Base-by-base conservation (phyloP, 2,797 vertebrate species). In the Tenualosa thibaudeaui region DNA sequence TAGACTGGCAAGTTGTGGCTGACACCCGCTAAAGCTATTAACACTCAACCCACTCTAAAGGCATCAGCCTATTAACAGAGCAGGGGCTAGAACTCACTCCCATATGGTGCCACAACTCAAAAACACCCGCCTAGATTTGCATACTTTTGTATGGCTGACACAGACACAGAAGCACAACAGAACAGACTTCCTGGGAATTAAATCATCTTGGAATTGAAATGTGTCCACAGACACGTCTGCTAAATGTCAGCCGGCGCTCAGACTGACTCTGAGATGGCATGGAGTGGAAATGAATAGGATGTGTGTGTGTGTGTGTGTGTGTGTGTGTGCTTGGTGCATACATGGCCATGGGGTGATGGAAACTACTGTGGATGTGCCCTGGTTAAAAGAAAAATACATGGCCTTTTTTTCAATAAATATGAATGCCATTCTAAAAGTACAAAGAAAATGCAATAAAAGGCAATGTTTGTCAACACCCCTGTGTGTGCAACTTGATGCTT, bases 1-100 rank as follows among this genome's bases (percentile, higher is more conserved):
- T 26, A 62, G 82, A 58, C 40, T 65, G 60, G 68, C 82, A 46
- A 62, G 40, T 62, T 62, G 82, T 83, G 56, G 22, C n/a, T 83
- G 60, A 49, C 56, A 62, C 40, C 60, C n/a, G 46, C 58, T 24
- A 83, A 49, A 62, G 40, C 82, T 68, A 83, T 83, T 58, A 83
- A 83, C 37, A 24, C 51, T 53, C 58, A 46, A 46, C 58, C 58
- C 58, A 62, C 58, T 62, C 58, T 12, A 53, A 53, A 53, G 51
- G 10, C 51, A 53, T 53, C 51, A 22, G 56, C 22, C 56, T n/a
- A 8, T 12, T 60, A 19, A 60, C 15, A 60, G 15, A 24, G 58
- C 58, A 0, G n/a, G 2, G 58, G 58, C 8, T 5, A 9, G 58
- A 62, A 62, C 58, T 62, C 12, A 65, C 60, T 65, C n/a, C 60